Evolutionary conservation across 2,888 invertebrate species (phyloP), one percentile per base, ranked within the genome.

Genomic region (Spisula subtruncata): DNA sequence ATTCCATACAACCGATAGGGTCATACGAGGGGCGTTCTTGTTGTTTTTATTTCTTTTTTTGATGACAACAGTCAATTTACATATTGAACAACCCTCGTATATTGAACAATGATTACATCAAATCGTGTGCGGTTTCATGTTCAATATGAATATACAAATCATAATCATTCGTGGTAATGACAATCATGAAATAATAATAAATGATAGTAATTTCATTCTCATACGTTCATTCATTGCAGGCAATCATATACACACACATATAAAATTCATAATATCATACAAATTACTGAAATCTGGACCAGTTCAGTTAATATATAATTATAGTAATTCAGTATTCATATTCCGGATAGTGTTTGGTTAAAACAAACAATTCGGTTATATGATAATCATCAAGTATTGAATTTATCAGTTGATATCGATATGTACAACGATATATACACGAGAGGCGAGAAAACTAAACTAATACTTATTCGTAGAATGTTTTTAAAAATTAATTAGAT

Each of bases 181-280:
- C 35, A 35, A 75, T n/a, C 75, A 75, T 32, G 16, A 75, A 75
- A 75, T 75, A 32, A 75, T 75, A 75, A 75, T 75, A 75, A 75
- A 41, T 41, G 8, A 41, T 41, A 41, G 41, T 75, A 75, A 75
- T 35, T 25, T 75, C 75, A 32, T 5, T 75, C 35, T 35, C 75
- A 75, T 32, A 18, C 60, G 18, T 51, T 51, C 75, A 75, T 75
- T 66, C 60, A n/a, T 25, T 66, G 60, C 60, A 66, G 60, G 60
- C 60, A 66, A 66, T 66, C 60, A 66, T 66, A 25, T n/a, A 60
- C 18, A 60, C 25, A 56, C 56, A 66, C 25, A 66, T 66, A 25
- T 25, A 10, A 66, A 66, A 5, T 66, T 25, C n/a, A 66, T 12
- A n/a, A n/a, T n/a, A n/a, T n/a, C n/a, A 66, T 66, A 66, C n/a